Percentiles rank a stretch among this genome's conserved stretches.
These are phyloP conservation scores for Ferdinandea cuprea DNA, from an alignment of 2,888 invertebrate species.

Conservation along the genomic window DNA sequence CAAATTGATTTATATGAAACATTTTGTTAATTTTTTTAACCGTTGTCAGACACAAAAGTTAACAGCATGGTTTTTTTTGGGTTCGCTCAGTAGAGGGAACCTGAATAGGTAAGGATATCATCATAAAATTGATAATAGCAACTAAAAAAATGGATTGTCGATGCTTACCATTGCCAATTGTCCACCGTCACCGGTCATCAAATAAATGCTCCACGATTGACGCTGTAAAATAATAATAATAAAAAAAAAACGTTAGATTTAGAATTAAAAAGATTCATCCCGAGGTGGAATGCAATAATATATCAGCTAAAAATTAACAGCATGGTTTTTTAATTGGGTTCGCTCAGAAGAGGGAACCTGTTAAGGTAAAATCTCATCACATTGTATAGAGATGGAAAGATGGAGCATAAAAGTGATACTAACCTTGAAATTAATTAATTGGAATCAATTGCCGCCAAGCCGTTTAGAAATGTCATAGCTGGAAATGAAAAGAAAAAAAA, in stretches of 20 bases:
- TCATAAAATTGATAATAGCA: neutral
- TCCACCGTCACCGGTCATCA: neutral
- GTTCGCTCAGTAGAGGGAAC: slow-evolving; percentile 76
- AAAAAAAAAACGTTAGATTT: neutral
- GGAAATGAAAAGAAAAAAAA: neutral
- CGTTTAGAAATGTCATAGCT: neutral
- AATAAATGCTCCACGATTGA: neutral
- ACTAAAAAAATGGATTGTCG: neutral
- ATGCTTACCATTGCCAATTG: neutral
- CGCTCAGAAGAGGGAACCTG: slow-evolving; percentile 76
- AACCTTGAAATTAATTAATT: slow-evolving; percentile 1
- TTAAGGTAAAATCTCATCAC: slow-evolving; percentile 47
- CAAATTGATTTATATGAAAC: neutral
- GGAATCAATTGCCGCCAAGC: neutral
- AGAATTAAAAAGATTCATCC: neutral
- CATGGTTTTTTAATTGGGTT: slow-evolving; percentile 74
- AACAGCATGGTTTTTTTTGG: slow-evolving; percentile 68
- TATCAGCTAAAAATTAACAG: slow-evolving; percentile 58
- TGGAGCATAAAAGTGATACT: neutral
- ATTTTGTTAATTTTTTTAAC: neutral
- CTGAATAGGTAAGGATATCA: slow-evolving; percentile 63
- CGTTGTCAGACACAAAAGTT: slow-evolving; percentile 24
- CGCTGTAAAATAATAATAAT: neutral
- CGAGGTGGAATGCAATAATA: neutral
- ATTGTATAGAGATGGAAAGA: neutral